Evolutionary conservation across 1,140 invertebrate species (phyloP), one percentile per base, ranked within the genome.

Genomic region (Cecropterus lyciades): DNA sequence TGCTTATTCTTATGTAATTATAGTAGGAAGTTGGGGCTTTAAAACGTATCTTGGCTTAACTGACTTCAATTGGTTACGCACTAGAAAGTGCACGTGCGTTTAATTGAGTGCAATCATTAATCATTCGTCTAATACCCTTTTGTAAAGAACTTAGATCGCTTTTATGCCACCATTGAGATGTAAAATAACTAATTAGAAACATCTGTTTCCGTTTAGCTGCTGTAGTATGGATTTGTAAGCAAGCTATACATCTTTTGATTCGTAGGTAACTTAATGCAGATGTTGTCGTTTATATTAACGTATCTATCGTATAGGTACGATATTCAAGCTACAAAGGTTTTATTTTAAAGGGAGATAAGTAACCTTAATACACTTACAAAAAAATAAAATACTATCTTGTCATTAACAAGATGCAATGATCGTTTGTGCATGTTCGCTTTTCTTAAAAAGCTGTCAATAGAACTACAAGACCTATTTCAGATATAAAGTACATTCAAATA

Each of bases 11-110:
- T 37, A 37, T 37, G 11, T 37, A 11, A 37, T n/a, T 37, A 11
- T 37, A 37, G 10, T n/a, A 37, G n/a, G 40, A 43, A 43, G 40
- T 43, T 43, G 13, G 40, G 14, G 14, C n/a, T 13, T 14, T 43
- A 2, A 43, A 6, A 14, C 3, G 13, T 43, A 43, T 55, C 20
- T 55, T 68, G 40, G 53, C 64, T 51, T 70, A 57, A 67, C 64
- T 66, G 56, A 67, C 43, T 55, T 17, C 24, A 33, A 62, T 24
- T 62, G 63, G 42, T 57, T 65, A 45, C 52, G 17, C 24, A 33
- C 64, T 59, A 64, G 71, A 73, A 73, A 73, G 71, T 73, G 65
- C 63, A 67, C 67, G 53, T 70, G 53, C 66, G 57, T 30, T 40
- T 43, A 51, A 65, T 55, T 59, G 48, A 65, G 30, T 55, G 30